Conservation (phyloP, 2,888 invertebrate species). For the Standfussiana lucernea region DNA sequence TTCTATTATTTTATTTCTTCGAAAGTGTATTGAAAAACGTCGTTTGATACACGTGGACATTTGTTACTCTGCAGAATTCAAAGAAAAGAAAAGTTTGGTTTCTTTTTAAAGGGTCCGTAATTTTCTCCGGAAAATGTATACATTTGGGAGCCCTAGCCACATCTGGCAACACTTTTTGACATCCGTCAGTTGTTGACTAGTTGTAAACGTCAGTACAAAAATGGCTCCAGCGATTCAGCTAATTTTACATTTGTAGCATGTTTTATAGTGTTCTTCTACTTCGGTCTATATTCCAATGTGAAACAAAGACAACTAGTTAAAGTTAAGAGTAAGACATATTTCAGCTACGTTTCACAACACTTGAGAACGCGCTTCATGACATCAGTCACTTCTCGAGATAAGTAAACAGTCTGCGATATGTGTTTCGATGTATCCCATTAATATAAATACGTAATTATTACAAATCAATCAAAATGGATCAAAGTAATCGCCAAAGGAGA, state of each 20-base stretch:
- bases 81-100: too few relatives aligned
- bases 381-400: slow-evolving; percentile 39
- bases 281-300: background rate
- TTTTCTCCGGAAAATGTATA: too few relatives aligned
- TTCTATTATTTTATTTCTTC: too few relatives aligned
- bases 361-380: slow-evolving; percentile 28
- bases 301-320: slow-evolving; percentile 47
- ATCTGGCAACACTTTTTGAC: background rate
- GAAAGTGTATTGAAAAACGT: too few relatives aligned
- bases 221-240: background rate
- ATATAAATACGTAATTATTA: slow-evolving; percentile 50
- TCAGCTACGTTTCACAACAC: slow-evolving; percentile 44
- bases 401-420: slow-evolving; percentile 62
- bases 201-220: slow-evolving; percentile 16
- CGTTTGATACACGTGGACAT: too few relatives aligned
- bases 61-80: too few relatives aligned
- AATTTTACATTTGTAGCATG: slow-evolving; percentile 44
- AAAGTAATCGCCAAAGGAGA: slow-evolving; percentile 80
- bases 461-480: slow-evolving; percentile 80
- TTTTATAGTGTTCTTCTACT: background rate
- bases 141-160: too few relatives aligned
- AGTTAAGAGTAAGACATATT: background rate
- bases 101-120: too few relatives aligned
- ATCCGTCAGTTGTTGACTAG: background rate
- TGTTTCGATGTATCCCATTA: slow-evolving; percentile 56